Evolutionary conservation across 2,113 vertebrate genomes (phyloP), one percentile per base, ranked within the genome.

Genomic region (Cephalophus harveyi): DNA sequence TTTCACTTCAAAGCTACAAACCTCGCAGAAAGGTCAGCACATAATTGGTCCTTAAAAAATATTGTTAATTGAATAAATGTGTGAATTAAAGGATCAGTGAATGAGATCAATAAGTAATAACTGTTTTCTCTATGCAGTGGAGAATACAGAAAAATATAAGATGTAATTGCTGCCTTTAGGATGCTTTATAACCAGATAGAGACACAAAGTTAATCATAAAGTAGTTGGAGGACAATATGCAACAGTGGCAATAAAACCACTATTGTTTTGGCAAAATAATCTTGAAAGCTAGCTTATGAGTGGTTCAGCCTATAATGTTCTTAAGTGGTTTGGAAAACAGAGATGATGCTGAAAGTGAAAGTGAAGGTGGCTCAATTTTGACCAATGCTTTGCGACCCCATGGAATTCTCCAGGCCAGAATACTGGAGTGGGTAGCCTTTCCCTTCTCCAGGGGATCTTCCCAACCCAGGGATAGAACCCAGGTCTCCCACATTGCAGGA

Each of bases 41-140:
- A 27, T 81, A 64, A 12, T 57, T 88, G 7, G 3, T 86, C 25
- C 19, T 43, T 50, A 30, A 57, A 62, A 97, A 89, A 74, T 62
- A 91, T 40, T 74, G 36, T 48, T 78, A 71, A 86, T n/a, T 97
- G 43, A 83, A 94, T 84, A 94, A 79, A 92, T 90, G 25, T 50
- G 40, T 59, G 15, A 43, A 95, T 82, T 78, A 84, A 96, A 96
- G 40, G 14, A 28, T 92, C 19, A 64, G 40, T 46, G 48, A 50
- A 64, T n/a, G 48, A 92, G 33, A 87, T 74, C 28, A 92, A 59
- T 55, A 40, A 95, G 30, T 55, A 87, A 6, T 43, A 67, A 97
- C 27, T 67, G 46, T 91, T 96, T 91, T 84, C 48, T 79, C 12
- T 67, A 62, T 6, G 52, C 12, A 13, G 10, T 43, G 1, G 5